These are phyloP conservation scores for Macaria notata DNA, from an alignment of 2,888 invertebrate species.

Conservation along the genomic window DNA sequence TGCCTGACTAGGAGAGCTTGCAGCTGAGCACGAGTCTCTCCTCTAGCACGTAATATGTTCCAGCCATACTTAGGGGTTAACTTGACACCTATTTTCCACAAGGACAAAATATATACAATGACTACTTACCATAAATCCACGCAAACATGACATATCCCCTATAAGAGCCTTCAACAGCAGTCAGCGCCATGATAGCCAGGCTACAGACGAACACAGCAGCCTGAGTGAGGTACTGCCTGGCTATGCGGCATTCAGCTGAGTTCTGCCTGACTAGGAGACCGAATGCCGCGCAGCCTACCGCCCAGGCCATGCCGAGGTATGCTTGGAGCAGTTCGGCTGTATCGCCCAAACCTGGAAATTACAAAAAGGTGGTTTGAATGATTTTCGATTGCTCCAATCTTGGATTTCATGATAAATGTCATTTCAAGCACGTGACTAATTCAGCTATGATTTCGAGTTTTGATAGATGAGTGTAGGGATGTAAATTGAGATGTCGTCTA, in stretches of 20 bases:
- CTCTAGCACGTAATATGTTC: no score
- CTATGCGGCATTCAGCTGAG: conserved; percentile 92
- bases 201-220: conserved; percentile 91
- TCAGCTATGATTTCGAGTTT: no score
- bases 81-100: no score
- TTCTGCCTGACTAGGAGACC: conserved; percentile 92
- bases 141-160: conserved; percentile 91
- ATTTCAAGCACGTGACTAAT: no score
- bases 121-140: conserved; percentile 87
- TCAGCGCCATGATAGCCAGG: conserved; percentile 88
- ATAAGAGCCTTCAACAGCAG: conserved; percentile 89
- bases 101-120: background rate
- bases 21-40: no score
- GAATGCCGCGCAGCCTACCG: conserved; percentile 90
- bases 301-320: conserved; percentile 92
- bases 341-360: conserved; percentile 74
- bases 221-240: conserved; percentile 92
- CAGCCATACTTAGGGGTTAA: no score
- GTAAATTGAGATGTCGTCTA: no score
- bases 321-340: conserved; percentile 86
- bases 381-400: no score
- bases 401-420: no score
- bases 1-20: conserved; percentile 91
- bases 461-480: background rate
- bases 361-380: background rate